These are phyloP conservation scores for Argyra leucocephala DNA, from an alignment of 2,888 invertebrate genomes.

Conservation along the genomic window DNA sequence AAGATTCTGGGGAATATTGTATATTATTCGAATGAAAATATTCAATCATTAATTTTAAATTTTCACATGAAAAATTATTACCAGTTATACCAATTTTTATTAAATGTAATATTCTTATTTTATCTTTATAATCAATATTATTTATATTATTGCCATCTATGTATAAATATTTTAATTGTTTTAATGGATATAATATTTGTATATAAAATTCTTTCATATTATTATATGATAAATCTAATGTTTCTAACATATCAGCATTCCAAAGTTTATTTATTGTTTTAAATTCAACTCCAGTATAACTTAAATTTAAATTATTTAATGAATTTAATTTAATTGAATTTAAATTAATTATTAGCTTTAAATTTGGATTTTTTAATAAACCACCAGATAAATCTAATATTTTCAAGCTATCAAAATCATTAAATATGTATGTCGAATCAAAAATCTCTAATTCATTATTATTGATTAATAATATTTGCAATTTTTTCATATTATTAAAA, in stretches of 20 bases:
- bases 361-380: neutral
- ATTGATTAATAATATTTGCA: neutral
- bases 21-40: neutral
- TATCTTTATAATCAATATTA: neutral
- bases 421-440: no score
- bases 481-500: neutral
- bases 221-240: constrained; percentile 10
- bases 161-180: constrained; percentile 5
- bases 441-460: neutral
- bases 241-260: neutral
- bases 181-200: neutral
- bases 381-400: constrained; percentile 2
- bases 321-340: neutral
- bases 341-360: neutral
- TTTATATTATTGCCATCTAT: constrained; percentile 5
- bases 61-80: neutral
- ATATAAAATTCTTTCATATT: neutral
- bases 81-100: neutral
- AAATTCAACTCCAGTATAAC: neutral
- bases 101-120: neutral
- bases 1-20: neutral
- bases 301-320: neutral
- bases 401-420: neutral
- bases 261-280: neutral
- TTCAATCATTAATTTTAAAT: neutral